A percentile compares a stretch with the other conserved stretches of the same genome.
Conservation (phyloP, 1,140 invertebrate species). For the Heliconius melpomene region DNA sequence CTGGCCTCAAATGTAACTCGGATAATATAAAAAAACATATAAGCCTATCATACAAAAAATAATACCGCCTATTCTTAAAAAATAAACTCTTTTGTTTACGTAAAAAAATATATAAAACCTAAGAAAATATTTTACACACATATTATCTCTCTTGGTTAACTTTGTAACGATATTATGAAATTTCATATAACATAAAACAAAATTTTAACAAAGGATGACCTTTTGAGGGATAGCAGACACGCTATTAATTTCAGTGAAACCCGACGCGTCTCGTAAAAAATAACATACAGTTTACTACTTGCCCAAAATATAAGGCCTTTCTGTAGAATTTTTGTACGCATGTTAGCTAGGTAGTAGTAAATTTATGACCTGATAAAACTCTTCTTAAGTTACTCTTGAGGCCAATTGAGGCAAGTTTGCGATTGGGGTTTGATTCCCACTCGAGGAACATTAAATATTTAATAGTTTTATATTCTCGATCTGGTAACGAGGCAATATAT, state of each 20-base stretch:
- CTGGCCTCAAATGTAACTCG: too few relatives aligned
- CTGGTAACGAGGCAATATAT: not conserved
- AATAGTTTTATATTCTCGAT: not conserved
- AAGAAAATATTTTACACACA: conserved; percentile 1
- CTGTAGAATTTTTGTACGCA: conserved; percentile 53
- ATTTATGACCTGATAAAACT: conserved; percentile 76
- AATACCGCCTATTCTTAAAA: too few relatives aligned
- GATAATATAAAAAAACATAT: too few relatives aligned
- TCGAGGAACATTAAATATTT: too few relatives aligned
- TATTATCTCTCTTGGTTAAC: not conserved
- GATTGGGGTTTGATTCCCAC: too few relatives aligned
- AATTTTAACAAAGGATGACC: conserved; percentile 34
- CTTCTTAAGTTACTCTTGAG: not conserved
- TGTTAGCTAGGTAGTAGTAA: conserved; percentile 63
- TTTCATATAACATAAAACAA: conserved; percentile 23
- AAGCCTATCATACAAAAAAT: too few relatives aligned
- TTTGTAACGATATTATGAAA: conserved; percentile 17
- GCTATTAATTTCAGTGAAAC: conserved; percentile 34
- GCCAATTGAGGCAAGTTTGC: too few relatives aligned
- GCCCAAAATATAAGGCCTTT: conserved; percentile 43
- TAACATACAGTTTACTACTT: conserved; percentile 33
- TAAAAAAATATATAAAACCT: not conserved
- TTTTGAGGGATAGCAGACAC: conserved; percentile 19
- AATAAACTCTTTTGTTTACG: not conserved
- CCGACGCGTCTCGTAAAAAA: conserved; percentile 36